Conservation (phyloP, 2,888 invertebrate species). For the Drosophila acutilabella region DNA sequence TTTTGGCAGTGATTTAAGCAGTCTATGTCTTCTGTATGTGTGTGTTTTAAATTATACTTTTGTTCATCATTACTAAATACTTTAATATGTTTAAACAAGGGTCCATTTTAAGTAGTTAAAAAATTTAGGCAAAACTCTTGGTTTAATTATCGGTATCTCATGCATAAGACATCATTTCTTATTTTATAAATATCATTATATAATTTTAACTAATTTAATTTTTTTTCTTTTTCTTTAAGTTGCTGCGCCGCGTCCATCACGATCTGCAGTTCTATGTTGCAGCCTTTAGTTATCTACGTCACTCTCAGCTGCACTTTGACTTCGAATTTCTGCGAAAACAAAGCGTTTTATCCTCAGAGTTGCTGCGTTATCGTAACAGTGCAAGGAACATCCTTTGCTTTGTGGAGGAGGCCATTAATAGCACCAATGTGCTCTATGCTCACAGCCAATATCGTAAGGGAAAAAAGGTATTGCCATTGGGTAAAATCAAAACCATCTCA, state of each 20-base stretch:
- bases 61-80: too few relatives aligned
- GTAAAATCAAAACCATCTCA: constrained; percentile 46
- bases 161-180: too few relatives aligned
- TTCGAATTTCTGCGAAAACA: constrained; percentile 50
- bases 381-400: constrained; percentile 74
- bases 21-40: too few relatives aligned
- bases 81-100: too few relatives aligned
- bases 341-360: constrained; percentile 57
- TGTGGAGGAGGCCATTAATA: constrained; percentile 80
- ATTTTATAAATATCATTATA: not conserved
- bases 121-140: too few relatives aligned
- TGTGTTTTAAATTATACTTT: too few relatives aligned
- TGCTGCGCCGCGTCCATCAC: constrained; percentile 74
- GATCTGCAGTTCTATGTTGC: constrained; percentile 81
- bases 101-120: too few relatives aligned
- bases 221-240: constrained; percentile 39
- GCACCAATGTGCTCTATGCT: constrained; percentile 38
- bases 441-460: not conserved
- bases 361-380: constrained; percentile 56
- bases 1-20: too few relatives aligned
- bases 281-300: constrained; percentile 73
- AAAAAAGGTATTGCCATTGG: not conserved
- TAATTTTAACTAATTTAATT: not conserved
- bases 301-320: constrained; percentile 72
- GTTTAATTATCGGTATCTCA: too few relatives aligned